Base-by-base conservation (phyloP, 2,888 invertebrate species). In the Belgica antarctica region DNA sequence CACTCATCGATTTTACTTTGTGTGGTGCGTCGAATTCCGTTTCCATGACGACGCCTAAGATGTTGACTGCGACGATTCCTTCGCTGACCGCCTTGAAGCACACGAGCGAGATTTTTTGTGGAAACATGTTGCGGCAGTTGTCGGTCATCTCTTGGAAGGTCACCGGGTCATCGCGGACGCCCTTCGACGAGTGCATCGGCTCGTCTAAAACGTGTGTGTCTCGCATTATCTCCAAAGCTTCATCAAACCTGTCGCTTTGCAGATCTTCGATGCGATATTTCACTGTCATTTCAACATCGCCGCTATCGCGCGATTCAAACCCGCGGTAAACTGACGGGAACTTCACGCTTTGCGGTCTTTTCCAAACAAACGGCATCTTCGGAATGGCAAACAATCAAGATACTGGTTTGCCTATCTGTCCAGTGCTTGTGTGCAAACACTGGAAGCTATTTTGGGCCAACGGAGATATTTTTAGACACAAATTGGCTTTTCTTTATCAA, bases 241-340 rank as follows among this genome's bases (percentile, higher is more conserved):
- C 47, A 1, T 46, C n/a, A 28, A 66, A 66, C 1, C 19, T 15
- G 12, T 66, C 27, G 1, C 15, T 8, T 7, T 27, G 25, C 1
- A 66, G 10, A 28, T 66, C 65, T 31, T 66, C 65, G 19, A 66
- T 66, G 3, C 47, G n/a, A n/a, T 15, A 66, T 8, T 12, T 66
- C 1, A 27, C 10, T 47, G 17, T 52, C 5, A 24, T 17, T 27
- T 19, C 65, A 47, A 27, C 25, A 4, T 12, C 15, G 46, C 15
- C 8, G 34, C 22, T 25, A 27, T n/a, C 12, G 63, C 3, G n/a
- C n/a, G n/a, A n/a, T 7, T 47, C 41, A 47, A 66, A 66, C 41
- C 15, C 15, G 1, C 28, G 17, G 19, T 66, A 47, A 66, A 66
- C 46, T 1, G 47, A 19, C 10, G 65, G 47, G 22, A 27, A 24